These are phyloP conservation scores for Notospermus geniculatus DNA, from an alignment of 1,140 invertebrate species.

Conservation along the genomic window DNA sequence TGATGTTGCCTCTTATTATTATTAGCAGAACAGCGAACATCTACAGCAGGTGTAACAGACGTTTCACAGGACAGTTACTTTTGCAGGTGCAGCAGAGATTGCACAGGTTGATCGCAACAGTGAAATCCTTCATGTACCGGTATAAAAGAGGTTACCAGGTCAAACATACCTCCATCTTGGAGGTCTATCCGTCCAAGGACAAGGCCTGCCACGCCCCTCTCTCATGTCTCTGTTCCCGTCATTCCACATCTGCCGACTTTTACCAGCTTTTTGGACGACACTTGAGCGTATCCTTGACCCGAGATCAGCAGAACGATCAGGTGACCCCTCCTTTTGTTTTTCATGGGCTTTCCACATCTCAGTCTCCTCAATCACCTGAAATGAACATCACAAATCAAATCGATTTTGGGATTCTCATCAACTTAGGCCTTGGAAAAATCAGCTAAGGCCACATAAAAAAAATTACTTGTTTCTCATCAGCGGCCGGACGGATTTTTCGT, in stretches of 20 bases:
- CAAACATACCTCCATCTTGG: neutral
- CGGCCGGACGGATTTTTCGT: too few species aligned
- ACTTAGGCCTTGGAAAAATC: too few species aligned
- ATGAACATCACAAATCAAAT: neutral
- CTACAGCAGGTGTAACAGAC: too few species aligned
- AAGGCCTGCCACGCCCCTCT: conserved; percentile 11
- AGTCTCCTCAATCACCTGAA: conserved; percentile 49
- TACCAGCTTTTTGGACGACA: conserved; percentile 3
- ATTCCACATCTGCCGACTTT: conserved; percentile 7
- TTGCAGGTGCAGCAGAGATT: too few species aligned
- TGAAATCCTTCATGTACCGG: too few species aligned
- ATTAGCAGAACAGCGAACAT: too few species aligned
- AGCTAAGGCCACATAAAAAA: too few species aligned
- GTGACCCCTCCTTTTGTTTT: conserved; percentile 23
- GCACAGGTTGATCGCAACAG: too few species aligned
- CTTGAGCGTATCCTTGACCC: conserved; percentile 32
- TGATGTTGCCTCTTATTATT: too few species aligned
- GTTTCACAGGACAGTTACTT: too few species aligned
- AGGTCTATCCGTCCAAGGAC: conserved; percentile 2
- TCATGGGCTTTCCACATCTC: conserved; percentile 52
- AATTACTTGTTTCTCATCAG: too few species aligned
- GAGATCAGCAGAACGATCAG: conserved; percentile 11
- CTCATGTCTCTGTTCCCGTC: conserved; percentile 15
- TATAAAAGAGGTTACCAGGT: too few species aligned
- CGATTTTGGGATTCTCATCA: neutral